These are phyloP conservation scores for Dasyornis broadbenti DNA, from an alignment of 2,113 vertebrate genomes.

Conservation along the genomic window DNA sequence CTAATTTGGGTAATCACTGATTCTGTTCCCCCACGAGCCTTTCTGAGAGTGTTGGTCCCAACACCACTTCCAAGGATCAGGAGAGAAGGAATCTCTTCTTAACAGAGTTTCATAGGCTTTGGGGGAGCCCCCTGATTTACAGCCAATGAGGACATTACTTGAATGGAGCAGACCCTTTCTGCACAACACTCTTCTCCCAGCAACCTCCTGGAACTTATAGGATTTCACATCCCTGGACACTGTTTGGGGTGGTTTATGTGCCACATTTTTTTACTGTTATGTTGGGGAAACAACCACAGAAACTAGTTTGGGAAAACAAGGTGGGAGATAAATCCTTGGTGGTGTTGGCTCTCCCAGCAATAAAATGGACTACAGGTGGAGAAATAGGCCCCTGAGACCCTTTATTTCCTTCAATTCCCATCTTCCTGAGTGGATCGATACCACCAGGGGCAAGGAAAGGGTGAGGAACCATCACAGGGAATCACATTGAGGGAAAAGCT, in stretches of 20 bases:
- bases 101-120: neutral
- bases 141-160: neutral
- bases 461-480: neutral
- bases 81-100: neutral
- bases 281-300: neutral
- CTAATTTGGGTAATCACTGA: conserved; percentile 60
- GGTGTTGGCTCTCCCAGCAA: accelerated
- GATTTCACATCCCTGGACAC: neutral
- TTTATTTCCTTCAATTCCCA: neutral
- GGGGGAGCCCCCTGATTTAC: neutral
- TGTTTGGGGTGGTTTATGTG: neutral
- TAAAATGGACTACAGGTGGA: neutral
- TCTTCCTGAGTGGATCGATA: neutral
- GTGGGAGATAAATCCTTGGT: neutral
- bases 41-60: neutral
- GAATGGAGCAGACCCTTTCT: neutral
- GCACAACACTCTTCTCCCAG: neutral
- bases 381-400: neutral
- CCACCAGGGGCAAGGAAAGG: neutral
- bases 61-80: neutral
- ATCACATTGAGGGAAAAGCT: neutral
- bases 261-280: neutral
- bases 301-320: neutral
- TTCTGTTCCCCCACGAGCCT: conserved; percentile 27
- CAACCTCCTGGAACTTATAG: neutral